Evolutionary conservation across 1,140 invertebrate genomes (phyloP).

Genomic region (Lucilia sericata): DNA sequence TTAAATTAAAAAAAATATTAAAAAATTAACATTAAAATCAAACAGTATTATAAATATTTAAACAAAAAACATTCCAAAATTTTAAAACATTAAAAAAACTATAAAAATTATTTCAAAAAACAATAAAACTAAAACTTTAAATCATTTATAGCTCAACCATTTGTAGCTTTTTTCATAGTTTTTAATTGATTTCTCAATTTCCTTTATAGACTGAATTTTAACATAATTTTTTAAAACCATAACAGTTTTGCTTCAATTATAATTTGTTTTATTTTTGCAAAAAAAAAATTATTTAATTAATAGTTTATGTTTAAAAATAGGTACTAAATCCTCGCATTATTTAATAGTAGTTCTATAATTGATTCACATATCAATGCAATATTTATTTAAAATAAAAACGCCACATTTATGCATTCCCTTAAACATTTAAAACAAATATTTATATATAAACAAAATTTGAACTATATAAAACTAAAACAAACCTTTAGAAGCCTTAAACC

Average conservation of each 20-base stretch:
- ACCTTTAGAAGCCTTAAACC: neutral
- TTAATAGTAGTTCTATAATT: neutral
- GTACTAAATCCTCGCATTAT: slow-evolving; percentile 42
- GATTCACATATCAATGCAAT: neutral
- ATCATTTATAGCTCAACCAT: too few species aligned
- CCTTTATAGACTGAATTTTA: too few species aligned
- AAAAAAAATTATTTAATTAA: neutral
- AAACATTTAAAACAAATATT: neutral
- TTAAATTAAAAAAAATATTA: slow-evolving; percentile 9
- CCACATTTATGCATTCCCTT: neutral
- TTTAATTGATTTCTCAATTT: too few species aligned
- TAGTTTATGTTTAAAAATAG: neutral
- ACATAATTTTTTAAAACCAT: too few species aligned
- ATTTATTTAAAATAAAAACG: neutral
- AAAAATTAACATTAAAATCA: slow-evolving; percentile 1
- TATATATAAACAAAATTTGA: neutral
- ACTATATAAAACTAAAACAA: neutral
- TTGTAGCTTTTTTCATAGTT: too few species aligned
- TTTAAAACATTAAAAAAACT: neutral
- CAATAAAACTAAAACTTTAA: neutral
- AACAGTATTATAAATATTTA: slow-evolving; percentile 38
- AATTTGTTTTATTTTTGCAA: neutral
- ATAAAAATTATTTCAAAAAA: neutral
- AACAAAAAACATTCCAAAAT: slow-evolving; percentile 17
- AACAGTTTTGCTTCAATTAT: neutral